These are phyloP conservation scores for Caracal caracal DNA, from an alignment of 2,113 vertebrate species.

Conservation along the genomic window DNA sequence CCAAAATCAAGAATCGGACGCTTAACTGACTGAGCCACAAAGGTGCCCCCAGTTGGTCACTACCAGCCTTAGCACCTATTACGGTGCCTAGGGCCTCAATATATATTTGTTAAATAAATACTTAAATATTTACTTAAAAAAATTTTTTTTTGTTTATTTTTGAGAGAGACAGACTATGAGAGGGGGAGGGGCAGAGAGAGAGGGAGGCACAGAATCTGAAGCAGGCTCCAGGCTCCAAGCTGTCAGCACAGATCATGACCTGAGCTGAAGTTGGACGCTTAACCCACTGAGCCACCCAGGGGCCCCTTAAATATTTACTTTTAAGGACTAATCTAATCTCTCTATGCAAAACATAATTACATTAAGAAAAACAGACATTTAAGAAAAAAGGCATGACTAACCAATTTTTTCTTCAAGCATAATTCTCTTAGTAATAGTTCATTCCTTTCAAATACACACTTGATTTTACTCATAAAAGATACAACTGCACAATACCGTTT, in stretches of 20 bases:
- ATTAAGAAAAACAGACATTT: slow-evolving; percentile 14
- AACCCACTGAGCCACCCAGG: too few relatives aligned
- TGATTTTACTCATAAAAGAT: slow-evolving; percentile 21
- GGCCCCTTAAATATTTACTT: slow-evolving; percentile 13
- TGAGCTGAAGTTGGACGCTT: too few relatives aligned
- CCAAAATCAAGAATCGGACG: too few relatives aligned
- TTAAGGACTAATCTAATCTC: slow-evolving; percentile 17
- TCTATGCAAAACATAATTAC: neutral
- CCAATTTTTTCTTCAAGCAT: neutral
- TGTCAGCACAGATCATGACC: too few relatives aligned
- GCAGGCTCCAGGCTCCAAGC: too few relatives aligned
- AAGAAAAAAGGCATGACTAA: neutral
- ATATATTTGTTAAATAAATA: neutral
- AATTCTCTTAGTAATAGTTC: neutral
- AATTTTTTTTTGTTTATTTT: too few relatives aligned
- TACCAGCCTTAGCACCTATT: neutral
- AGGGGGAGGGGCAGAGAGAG: too few relatives aligned
- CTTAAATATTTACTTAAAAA: slow-evolving; percentile 11
- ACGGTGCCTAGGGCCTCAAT: neutral
- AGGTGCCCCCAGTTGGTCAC: too few relatives aligned
- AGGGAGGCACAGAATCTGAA: too few relatives aligned
- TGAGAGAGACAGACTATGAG: too few relatives aligned
- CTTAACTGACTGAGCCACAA: too few relatives aligned
- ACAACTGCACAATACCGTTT: neutral
- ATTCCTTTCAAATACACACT: neutral